Conservation (phyloP, 37 sponge, comb jelly and placozoan species). For the Halichondria panicea region DNA sequence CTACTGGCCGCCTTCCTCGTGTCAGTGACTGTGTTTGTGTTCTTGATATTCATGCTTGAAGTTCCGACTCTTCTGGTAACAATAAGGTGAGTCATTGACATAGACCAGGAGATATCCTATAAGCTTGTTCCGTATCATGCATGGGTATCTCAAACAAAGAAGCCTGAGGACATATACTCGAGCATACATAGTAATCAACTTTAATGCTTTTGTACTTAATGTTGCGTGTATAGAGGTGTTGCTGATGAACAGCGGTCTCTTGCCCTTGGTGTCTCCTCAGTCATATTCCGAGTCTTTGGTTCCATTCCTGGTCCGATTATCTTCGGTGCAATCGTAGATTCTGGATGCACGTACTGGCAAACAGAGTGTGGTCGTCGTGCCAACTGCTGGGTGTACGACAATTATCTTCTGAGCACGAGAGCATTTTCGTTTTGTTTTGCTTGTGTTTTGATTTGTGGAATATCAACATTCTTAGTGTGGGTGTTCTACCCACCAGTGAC, state of each 20-base stretch:
- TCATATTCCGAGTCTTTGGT: slow-evolving; percentile 56
- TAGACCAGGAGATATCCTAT: too few species aligned
- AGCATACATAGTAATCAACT: too few species aligned
- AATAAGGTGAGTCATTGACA: slow-evolving; percentile 26
- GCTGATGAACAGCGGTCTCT: slow-evolving; percentile 78
- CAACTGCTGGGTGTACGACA: slow-evolving; percentile 82
- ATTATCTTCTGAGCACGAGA: slow-evolving; percentile 33
- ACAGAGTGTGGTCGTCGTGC: slow-evolving; percentile 49
- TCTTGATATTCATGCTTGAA: neutral
- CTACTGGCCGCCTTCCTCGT: neutral
- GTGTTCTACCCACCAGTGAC: slow-evolving; percentile 17
- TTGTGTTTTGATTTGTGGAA: neutral
- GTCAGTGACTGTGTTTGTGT: neutral
- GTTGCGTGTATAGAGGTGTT: slow-evolving; percentile 40
- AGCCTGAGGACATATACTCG: neutral
- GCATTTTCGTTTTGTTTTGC: neutral
- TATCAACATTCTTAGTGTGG: slow-evolving; percentile 17
- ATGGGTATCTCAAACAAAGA: too few species aligned
- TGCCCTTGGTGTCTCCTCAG: slow-evolving; percentile 71
- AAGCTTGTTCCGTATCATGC: too few species aligned
- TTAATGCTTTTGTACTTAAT: neutral
- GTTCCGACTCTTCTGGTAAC: slow-evolving; percentile 7
- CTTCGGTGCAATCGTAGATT: slow-evolving; percentile 73
- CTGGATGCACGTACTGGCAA: slow-evolving; percentile 60
- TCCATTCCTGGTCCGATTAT: slow-evolving; percentile 77